Base-by-base conservation (phyloP, 1,140 invertebrate genomes). In the Zaprionus lachaisei region DNA sequence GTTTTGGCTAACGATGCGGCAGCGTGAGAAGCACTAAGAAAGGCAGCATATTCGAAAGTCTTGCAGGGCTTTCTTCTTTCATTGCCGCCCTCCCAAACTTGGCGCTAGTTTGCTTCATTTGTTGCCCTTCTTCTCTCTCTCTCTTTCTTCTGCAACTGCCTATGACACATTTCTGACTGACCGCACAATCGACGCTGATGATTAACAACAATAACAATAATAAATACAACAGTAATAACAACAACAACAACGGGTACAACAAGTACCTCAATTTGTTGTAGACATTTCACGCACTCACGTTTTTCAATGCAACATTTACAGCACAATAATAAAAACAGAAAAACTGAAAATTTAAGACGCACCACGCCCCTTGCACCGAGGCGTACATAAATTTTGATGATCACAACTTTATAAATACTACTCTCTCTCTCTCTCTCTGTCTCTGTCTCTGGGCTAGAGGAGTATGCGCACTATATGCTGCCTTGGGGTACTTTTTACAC, bases 281-380 rank as follows among this genome's bases (percentile, higher is more conserved):
- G 49, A 72, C 71, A 80, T 89, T 89, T 81, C 72, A 89, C 84
- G 84, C 84, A 89, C 85, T 89, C 84, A 89, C 84, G 84, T 89
- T 90, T 90, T 87, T 90, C 83, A 89, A 90, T 90, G 84, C 84
- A 89, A 89, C 83, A 82, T 20, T 58, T 66, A 64, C 61, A 51
- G 38, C 65, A 63, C 34, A 22, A 51, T 37, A 70, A 65, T 37
- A 70, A 65, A 81, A 81, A 76, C 58, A 26, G 38, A 41, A 41
- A 41, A n/a, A 41, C 38, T n/a, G 38, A 28, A 28, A 55, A 24
- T 34, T 34, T 17, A 54, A 76, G 44, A 47, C 37, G 65, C 49
- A 64, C 24, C 28, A n/a, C 57, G 47, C 57, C 56, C 5, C 61
- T 6, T 20, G 24, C 54, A 24, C n/a, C 4, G 24, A 20, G 7